Evolutionary conservation across 1,140 invertebrate species (phyloP), one percentile per base, ranked within the genome.

Genomic region (Uloborus diversus): DNA sequence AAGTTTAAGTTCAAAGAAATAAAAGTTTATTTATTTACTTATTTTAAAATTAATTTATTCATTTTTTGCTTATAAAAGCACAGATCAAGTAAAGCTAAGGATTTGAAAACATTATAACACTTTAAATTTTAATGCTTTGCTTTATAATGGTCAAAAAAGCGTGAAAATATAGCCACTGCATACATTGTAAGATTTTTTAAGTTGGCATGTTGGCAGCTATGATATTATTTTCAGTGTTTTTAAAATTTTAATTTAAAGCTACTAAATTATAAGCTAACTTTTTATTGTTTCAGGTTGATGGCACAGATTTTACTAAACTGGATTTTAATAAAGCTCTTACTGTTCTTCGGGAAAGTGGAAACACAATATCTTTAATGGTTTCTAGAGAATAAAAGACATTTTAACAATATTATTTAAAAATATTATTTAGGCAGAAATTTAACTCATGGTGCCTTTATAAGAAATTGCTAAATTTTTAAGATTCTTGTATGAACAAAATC

Each of bases 281-380:
- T 66, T 66, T 28, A 61, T 14, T n/a, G 20, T 61, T 14, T 2
- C 17, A 79, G 76, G 89, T 90, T 35, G 90, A 91, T 84, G 90
- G 90, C 65, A 89, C 89, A 81, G 90, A 91, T 84, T 89, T 90
- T 81, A 89, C 89, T 49, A 90, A 90, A 17, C 11, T 79, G 4
- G 65, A 69, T 37, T 53, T 61, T 33, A 69, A 79, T 27, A 68
- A 79, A 62, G 76, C 76, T 57, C n/a, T 69, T 17, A 53, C 76
- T 17, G 47, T 69, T 23, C 33, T 79, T 17, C 76, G 69, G 33
- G 65, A 69, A 57, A 59, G 64, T 35, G 76, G 76, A 17, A 23
- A 64, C 7, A 79, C 64, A 25, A 35, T 79, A 28, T 79, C 76
- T 42, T 32, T 79, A 51, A 79, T 79, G 76, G 42, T 79, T 49